These are phyloP conservation scores for Myiopsitta monachus DNA, from an alignment of 2,113 vertebrate species.

Conservation along the genomic window DNA sequence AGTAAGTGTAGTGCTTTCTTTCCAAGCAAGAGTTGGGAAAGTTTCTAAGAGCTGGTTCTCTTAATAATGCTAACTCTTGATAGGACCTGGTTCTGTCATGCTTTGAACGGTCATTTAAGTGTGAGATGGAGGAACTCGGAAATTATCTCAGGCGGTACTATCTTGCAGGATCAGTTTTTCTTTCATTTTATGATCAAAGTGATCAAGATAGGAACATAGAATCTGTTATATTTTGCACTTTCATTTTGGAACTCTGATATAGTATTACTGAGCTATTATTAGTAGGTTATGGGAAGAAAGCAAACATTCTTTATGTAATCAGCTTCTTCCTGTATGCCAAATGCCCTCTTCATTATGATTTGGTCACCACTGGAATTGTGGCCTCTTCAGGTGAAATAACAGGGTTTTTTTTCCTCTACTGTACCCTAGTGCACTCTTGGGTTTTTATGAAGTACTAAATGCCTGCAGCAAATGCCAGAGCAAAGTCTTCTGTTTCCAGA, in stretches of 20 bases:
- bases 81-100: background rate
- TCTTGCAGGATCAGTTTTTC: background rate
- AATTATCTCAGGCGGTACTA: background rate
- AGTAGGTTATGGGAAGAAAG: background rate
- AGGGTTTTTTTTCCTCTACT: background rate
- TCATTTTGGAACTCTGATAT: background rate
- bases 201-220: background rate
- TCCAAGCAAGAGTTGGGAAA: background rate
- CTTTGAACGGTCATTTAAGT: background rate
- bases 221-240: background rate
- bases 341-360: background rate
- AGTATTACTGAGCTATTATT: background rate
- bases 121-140: background rate
- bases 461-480: background rate
- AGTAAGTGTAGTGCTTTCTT: background rate
- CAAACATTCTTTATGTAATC: background rate
- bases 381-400: background rate
- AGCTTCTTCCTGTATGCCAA: background rate
- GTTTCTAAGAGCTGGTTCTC: constrained; percentile 35
- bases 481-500: background rate
- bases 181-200: background rate
- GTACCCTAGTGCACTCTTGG: background rate
- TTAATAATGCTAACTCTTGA: background rate
- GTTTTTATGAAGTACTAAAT: background rate
- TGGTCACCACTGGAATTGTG: background rate